Conservation (phyloP, 2,888 invertebrate species). For the Orthosia gracilis region DNA sequence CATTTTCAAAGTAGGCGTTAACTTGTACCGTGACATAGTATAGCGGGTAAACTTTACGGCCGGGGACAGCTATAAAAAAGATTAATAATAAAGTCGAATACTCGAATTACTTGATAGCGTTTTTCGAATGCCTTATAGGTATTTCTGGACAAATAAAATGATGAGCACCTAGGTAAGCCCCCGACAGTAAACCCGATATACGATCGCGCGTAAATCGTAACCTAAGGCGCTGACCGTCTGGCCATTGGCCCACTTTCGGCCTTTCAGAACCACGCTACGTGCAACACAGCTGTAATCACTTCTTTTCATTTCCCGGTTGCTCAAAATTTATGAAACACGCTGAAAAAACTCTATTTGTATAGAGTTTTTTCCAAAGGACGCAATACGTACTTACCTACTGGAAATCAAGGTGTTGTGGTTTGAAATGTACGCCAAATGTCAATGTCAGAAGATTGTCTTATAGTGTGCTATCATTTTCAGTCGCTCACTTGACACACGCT, state of each 20-base stretch:
- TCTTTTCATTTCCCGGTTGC: conserved; percentile 66
- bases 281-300: conserved; percentile 70
- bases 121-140: conserved; percentile 24
- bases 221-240: conserved; percentile 70
- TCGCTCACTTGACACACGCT: conserved; percentile 3
- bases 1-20: conserved; percentile 32
- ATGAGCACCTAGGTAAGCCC: conserved; percentile 25
- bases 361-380: conserved; percentile 20
- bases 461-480: conserved; percentile 32
- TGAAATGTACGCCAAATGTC: conserved; percentile 64
- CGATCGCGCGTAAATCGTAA: conserved; percentile 65
- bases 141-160: conserved; percentile 45
- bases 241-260: conserved; percentile 81
- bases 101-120: conserved; percentile 35
- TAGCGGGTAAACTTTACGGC: conserved; percentile 40
- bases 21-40: conserved; percentile 7
- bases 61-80: conserved; percentile 31
- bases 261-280: conserved; percentile 70
- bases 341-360: conserved; percentile 38
- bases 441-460: conserved; percentile 56
- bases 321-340: conserved; percentile 63
- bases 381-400: conserved; percentile 41
- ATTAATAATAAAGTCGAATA: conserved; percentile 51
- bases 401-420: conserved; percentile 58
- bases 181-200: conserved; percentile 59